These are phyloP conservation scores for Sebastes nivosus DNA, from an alignment of 2,797 vertebrate genomes.

Conservation along the genomic window DNA sequence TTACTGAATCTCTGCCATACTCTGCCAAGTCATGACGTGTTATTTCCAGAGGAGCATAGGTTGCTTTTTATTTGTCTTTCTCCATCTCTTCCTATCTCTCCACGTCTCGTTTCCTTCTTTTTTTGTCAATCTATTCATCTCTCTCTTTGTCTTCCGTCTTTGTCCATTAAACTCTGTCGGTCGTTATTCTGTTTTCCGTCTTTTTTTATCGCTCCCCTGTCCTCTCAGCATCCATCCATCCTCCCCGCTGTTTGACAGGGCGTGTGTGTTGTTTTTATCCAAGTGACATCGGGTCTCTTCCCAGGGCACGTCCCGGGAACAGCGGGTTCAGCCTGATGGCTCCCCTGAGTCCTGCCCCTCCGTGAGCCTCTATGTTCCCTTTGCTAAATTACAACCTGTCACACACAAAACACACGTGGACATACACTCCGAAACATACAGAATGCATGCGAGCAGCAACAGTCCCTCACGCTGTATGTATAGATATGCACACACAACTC, in stretches of 20 bases:
- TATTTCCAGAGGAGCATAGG: slow-evolving; percentile 40
- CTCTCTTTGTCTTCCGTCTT: slow-evolving; percentile 24
- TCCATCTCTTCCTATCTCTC: slow-evolving; percentile 31
- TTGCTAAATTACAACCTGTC: slow-evolving; percentile 74
- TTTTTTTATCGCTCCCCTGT: slow-evolving; percentile 44
- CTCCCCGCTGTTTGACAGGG: slow-evolving; percentile 69
- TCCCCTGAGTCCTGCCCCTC: slow-evolving; percentile 71
- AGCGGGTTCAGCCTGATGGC: slow-evolving; percentile 67
- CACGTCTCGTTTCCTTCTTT: slow-evolving; percentile 35
- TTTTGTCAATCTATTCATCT: slow-evolving; percentile 26
- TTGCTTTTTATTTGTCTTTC: slow-evolving; percentile 46
- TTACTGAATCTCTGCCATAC: slow-evolving; percentile 19
- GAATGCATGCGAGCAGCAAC: not conserved
- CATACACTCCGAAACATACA: not conserved
- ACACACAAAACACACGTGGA: not conserved
- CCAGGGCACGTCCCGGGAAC: slow-evolving; percentile 77
- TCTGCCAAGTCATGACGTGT: slow-evolving; percentile 36
- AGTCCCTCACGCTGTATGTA: not conserved
- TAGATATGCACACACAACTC: not conserved
- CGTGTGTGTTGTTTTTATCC: slow-evolving; percentile 79
- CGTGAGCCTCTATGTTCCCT: slow-evolving; percentile 58
- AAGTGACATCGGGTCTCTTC: slow-evolving; percentile 79
- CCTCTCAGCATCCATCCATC: slow-evolving; percentile 63
- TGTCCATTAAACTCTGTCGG: slow-evolving; percentile 32
- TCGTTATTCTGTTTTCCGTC: slow-evolving; percentile 53